Percentiles rank a stretch among this genome's conserved stretches.
Conservation (phyloP, 2,797 vertebrate genomes). For the Urophycis tenuis region DNA sequence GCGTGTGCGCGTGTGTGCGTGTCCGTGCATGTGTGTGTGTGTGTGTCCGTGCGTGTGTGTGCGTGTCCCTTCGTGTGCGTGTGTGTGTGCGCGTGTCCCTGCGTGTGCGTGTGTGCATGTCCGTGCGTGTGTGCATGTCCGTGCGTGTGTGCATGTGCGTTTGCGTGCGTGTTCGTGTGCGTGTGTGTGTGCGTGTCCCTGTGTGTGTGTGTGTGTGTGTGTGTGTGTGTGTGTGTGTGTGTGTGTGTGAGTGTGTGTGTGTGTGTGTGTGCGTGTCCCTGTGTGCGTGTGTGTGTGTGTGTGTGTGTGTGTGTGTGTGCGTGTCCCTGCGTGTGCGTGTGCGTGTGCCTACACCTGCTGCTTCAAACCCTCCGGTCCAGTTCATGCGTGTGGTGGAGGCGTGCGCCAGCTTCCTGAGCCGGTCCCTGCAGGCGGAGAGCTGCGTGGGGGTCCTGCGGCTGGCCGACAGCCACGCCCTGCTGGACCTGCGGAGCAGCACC, state of each 20-base stretch:
- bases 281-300: neutral
- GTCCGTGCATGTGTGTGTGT: constrained; percentile 14
- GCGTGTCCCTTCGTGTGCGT: neutral
- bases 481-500: constrained; percentile 71
- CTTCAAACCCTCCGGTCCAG: constrained; percentile 50
- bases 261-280: no score
- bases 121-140: constrained; percentile 23
- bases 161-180: neutral
- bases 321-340: neutral
- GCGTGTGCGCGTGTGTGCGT: constrained; percentile 4
- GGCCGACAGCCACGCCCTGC: constrained; percentile 81
- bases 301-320: constrained; percentile 11
- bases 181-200: neutral
- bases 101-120: constrained; percentile 7
- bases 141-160: constrained; percentile 12
- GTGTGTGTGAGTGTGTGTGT: neutral
- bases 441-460: constrained; percentile 87
- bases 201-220: neutral
- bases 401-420: constrained; percentile 81
- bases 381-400: constrained; percentile 91
- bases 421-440: constrained; percentile 85
- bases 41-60: neutral
- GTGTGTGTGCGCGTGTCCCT: neutral
- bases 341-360: no score
- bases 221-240: neutral